Conservation (phyloP, 2,113 vertebrate genomes). For the Cyanocitta stelleri region DNA sequence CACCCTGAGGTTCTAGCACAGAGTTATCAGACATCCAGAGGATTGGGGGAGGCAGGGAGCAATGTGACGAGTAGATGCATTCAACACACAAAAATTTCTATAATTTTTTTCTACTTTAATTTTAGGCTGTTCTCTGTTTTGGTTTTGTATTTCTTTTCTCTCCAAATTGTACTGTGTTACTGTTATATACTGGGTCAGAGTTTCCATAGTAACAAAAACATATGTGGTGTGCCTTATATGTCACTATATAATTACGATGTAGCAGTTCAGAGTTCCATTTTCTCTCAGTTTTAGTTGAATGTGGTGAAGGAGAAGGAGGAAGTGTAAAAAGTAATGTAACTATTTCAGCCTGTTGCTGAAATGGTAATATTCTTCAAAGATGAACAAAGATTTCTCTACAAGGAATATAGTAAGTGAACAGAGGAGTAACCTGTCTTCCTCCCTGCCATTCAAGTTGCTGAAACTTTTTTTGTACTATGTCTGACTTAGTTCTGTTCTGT, state of each 20-base stretch:
- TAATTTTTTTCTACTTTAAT: neutral
- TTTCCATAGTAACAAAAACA: neutral
- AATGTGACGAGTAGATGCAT: neutral
- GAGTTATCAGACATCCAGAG: neutral
- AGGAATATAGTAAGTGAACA: neutral
- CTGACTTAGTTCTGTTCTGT: neutral
- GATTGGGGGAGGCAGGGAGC: neutral
- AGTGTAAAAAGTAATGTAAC: neutral
- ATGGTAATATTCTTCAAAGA: neutral
- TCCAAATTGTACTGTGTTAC: neutral
- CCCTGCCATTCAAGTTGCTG: neutral
- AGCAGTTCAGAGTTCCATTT: neutral
- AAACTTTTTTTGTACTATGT: neutral
- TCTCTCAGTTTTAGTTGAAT: neutral
- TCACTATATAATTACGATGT: neutral
- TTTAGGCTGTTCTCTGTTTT: neutral
- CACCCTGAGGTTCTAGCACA: neutral
- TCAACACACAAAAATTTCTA: neutral
- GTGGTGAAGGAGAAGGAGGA: neutral
- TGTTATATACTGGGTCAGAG: neutral
- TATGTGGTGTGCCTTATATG: neutral
- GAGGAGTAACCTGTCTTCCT: neutral
- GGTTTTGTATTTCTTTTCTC: neutral
- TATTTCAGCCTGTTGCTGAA: neutral
- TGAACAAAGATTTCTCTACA: neutral